phyloP scores from a whole-genome alignment of 1,140 invertebrate species.

The Rhyzopertha dominica region DNA sequence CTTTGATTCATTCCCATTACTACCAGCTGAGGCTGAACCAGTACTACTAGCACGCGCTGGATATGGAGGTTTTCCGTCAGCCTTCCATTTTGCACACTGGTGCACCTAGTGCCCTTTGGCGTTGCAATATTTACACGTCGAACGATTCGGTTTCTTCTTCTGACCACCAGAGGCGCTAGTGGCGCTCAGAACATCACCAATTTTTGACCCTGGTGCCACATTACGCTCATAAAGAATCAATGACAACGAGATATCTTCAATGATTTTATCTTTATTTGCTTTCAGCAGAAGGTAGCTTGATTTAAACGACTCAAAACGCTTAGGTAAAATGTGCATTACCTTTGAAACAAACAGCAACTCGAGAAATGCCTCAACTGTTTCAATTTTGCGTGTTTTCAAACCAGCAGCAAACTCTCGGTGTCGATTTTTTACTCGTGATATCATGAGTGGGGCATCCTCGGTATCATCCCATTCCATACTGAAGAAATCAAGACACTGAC shows the following conservation, averaged over 20 bases:
- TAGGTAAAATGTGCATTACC: too few relatives aligned
- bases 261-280: too few relatives aligned
- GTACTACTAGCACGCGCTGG: too few relatives aligned
- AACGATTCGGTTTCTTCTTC: too few relatives aligned
- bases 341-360: constrained; percentile 15
- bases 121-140: constrained; percentile 4
- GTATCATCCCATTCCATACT: constrained; percentile 15
- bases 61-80: constrained; percentile 8
- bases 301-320: too few relatives aligned
- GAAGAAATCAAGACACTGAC: constrained; percentile 15
- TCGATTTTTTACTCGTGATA: constrained; percentile 10
- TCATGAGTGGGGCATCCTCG: constrained; percentile 9
- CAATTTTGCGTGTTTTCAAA: constrained; percentile 11
- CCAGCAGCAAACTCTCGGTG: constrained; percentile 7
- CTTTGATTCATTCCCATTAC: too few relatives aligned
- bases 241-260: too few relatives aligned
- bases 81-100: constrained; percentile 5
- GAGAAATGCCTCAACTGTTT: constrained; percentile 12
- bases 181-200: constrained; percentile 2
- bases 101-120: constrained; percentile 3
- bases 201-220: too few relatives aligned
- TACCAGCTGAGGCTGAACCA: too few relatives aligned
- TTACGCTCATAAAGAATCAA: too few relatives aligned
- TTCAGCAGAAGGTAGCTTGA: too few relatives aligned
- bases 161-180: too few relatives aligned